Evolutionary conservation across 2,113 vertebrate species (phyloP).

Genomic region (Gavia stellata): DNA sequence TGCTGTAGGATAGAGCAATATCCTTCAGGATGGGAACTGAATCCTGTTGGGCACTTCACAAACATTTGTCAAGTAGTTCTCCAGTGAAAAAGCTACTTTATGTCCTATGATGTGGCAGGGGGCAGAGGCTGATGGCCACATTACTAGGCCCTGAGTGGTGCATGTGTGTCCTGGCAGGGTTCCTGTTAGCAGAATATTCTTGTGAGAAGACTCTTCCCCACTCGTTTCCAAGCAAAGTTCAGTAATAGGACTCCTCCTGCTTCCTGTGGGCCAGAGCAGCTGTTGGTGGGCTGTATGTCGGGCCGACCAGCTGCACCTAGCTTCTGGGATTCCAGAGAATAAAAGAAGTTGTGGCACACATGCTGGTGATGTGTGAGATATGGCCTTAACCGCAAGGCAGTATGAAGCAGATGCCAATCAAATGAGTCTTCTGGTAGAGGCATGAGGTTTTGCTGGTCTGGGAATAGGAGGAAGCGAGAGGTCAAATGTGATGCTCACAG

Average conservation of each 20-base stretch:
- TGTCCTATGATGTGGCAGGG: not conserved
- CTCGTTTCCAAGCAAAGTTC: not conserved
- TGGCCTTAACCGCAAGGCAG: not conserved
- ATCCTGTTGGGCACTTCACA: not conserved
- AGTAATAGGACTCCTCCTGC: not conserved
- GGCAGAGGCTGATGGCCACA: not conserved
- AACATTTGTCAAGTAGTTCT: not conserved
- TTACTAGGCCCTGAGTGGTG: not conserved
- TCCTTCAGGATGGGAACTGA: not conserved
- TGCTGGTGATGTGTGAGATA: not conserved
- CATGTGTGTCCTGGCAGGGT: not conserved
- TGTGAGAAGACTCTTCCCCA: not conserved
- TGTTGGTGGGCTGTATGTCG: not conserved
- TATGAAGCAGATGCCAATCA: not conserved
- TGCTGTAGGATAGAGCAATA: not conserved
- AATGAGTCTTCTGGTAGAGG: not conserved
- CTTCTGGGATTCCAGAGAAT: not conserved
- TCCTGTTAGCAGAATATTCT: not conserved
- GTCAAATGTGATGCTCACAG: not conserved
- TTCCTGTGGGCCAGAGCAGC: not conserved
- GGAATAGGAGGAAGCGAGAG: not conserved
- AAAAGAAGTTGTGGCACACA: not conserved
- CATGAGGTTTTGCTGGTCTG: not conserved
- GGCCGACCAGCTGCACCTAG: not conserved
- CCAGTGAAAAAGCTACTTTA: not conserved